Evolutionary conservation across 2,888 invertebrate genomes (phyloP).

Genomic region (Galerucella calmariensis): DNA sequence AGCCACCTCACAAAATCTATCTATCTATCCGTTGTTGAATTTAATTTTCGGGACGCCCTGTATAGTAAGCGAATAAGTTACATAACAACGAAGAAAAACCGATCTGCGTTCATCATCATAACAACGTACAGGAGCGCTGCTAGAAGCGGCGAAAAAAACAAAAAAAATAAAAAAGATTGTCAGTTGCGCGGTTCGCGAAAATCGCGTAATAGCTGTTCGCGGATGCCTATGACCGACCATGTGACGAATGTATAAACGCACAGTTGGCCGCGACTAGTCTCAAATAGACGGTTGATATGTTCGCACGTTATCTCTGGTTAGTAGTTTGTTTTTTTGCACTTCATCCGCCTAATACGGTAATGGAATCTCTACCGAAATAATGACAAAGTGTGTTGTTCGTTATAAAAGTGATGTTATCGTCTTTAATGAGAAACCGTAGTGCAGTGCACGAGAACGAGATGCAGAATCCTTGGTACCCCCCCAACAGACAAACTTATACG

Average conservation of each 20-base stretch:
- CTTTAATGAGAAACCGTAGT: conserved; percentile 6
- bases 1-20: too few relatives aligned
- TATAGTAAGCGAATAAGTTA: background rate
- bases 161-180: background rate
- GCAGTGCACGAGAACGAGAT: conserved; percentile 34
- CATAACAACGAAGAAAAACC: background rate
- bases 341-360: conserved; percentile 3
- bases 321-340: conserved; percentile 15
- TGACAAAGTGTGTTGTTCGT: conserved; percentile 32
- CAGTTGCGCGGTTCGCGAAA: conserved; percentile 15
- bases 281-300: conserved; percentile 24
- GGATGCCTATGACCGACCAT: conserved; percentile 37
- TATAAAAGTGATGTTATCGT: conserved; percentile 20
- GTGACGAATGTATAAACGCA: conserved; percentile 46
- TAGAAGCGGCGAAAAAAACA: conserved; percentile 3
- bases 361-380: conserved; percentile 23
- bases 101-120: background rate
- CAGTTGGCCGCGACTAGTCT: conserved; percentile 48
- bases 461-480: conserved; percentile 51
- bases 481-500: conserved; percentile 49
- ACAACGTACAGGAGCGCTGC: background rate
- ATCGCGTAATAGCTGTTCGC: conserved; percentile 3
- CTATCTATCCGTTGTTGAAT: too few relatives aligned
- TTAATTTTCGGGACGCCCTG: background rate
- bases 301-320: conserved; percentile 28